Conservation (phyloP, 2,113 vertebrate species). For the Isurus oxyrinchus region DNA sequence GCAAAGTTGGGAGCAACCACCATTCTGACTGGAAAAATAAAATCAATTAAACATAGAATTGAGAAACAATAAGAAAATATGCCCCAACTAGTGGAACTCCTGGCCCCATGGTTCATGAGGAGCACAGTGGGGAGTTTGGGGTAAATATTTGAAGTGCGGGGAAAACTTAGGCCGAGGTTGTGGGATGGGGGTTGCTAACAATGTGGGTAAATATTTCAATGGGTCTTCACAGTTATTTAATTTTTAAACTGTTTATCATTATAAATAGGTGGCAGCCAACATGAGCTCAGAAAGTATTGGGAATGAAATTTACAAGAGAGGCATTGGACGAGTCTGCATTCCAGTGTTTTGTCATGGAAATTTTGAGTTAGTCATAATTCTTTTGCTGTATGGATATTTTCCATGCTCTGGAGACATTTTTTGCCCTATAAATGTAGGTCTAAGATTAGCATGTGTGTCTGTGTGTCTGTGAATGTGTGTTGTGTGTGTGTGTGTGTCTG, state of each 20-base stretch:
- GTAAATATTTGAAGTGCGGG: neutral
- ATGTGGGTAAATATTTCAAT: neutral
- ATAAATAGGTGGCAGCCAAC: neutral
- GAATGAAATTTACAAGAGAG: neutral
- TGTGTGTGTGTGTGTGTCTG: too few relatives aligned
- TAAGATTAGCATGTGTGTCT: neutral
- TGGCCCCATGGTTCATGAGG: neutral
- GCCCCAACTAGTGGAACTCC: neutral
- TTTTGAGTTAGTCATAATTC: neutral
- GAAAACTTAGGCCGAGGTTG: neutral
- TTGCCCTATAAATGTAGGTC: conserved; percentile 19
- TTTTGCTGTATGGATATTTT: neutral
- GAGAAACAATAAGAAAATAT: neutral
- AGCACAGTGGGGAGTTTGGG: neutral
- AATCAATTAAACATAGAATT: neutral
- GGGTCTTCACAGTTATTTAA: neutral
- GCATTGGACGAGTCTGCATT: neutral
- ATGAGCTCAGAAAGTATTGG: neutral
- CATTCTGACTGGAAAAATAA: neutral
- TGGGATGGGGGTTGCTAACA: neutral
- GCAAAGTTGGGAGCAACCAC: neutral
- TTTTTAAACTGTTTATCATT: neutral
- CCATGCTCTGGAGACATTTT: neutral
- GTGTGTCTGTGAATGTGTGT: too few relatives aligned
- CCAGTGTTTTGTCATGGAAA: neutral